Evolutionary conservation across 2,797 vertebrate species (phyloP), one percentile per base, ranked within the genome.

Genomic region (Notolepis coatsorum): DNA sequence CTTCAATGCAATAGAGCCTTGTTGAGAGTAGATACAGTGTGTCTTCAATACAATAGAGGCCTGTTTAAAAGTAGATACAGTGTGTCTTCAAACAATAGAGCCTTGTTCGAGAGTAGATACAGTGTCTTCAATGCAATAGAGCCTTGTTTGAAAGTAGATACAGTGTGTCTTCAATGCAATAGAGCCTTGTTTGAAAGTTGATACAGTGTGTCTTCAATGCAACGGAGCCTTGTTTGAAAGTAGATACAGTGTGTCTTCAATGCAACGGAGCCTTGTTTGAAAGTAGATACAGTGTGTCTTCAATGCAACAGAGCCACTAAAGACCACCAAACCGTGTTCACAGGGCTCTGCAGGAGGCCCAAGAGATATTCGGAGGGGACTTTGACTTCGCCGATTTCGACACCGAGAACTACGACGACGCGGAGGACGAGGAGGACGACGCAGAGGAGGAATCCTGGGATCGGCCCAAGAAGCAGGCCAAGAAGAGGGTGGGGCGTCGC

Each of bases 381-480:
- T 96, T 96, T 4, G 95, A 96, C 84, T 96, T 95, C 17, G 93
- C 94, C 0, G 95, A 96, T 55, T 96, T 96, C 79, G 95, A 96
- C 73, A 93, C 94, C 0, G 95, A 96, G 46, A 67, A 73, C 1
- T 95, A 95, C 0, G 95, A 95, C 7, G 93, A 94, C 61, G 95
- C 94, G 9, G 71, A 96, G 79, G 95, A 96, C 54, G 95, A 96
- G 62, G 95, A 95, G 0, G 95, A 96, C 28, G 95, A 96, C 17
- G 69, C 92, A 0, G 95, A 96, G 20, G 94, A 94, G 0, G 95
- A 96, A 84, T 91, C 90, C 0, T 93, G 95, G 1, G 95, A 93
- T 37, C 91, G 95, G 21, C 95, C 95, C 61, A 96, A 96, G 47
- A 96, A 96, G 75, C 87, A 95, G 1, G 33, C 94, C 61, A 96